A percentile compares a stretch with the other conserved stretches of the same genome.
These are phyloP conservation scores for Carterocephalus palaemon DNA, from an alignment of 2,888 invertebrate species.

Conservation along the genomic window DNA sequence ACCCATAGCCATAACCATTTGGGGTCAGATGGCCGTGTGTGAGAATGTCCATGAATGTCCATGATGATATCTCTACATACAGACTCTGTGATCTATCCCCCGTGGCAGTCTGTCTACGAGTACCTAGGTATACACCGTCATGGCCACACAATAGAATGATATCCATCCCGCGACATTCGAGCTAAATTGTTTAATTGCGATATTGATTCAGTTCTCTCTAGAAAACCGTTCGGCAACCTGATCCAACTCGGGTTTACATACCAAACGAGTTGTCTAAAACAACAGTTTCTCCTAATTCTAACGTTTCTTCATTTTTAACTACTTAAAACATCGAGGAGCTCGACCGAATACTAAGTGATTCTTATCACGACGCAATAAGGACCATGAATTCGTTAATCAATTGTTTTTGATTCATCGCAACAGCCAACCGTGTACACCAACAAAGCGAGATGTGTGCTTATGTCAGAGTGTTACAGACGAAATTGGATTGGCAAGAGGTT, in stretches of 20 bases:
- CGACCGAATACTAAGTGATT: too few species aligned
- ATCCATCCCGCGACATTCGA: too few species aligned
- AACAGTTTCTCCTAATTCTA: constrained; percentile 4
- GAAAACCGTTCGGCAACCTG: too few species aligned
- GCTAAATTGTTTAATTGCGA: neutral
- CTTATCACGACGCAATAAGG: constrained; percentile 6
- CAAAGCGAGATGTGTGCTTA: neutral
- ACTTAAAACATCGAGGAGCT: too few species aligned
- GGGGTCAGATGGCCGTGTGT: too few species aligned
- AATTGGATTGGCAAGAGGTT: neutral
- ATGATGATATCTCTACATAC: too few species aligned
- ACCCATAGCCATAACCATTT: too few species aligned
- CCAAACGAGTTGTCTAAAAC: constrained; percentile 1
- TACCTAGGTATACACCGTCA: too few species aligned
- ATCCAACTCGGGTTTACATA: too few species aligned
- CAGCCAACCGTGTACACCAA: neutral
- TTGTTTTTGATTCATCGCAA: neutral
- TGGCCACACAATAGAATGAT: neutral
- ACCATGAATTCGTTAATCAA: neutral
- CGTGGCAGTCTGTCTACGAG: too few species aligned
- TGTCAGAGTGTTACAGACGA: neutral
- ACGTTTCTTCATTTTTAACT: neutral
- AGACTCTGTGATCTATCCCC: too few species aligned
- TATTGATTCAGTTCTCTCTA: neutral
- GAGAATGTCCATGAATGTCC: too few species aligned